Conservation (phyloP, 2,888 invertebrate genomes). For the Drosophila maculinotata region DNA sequence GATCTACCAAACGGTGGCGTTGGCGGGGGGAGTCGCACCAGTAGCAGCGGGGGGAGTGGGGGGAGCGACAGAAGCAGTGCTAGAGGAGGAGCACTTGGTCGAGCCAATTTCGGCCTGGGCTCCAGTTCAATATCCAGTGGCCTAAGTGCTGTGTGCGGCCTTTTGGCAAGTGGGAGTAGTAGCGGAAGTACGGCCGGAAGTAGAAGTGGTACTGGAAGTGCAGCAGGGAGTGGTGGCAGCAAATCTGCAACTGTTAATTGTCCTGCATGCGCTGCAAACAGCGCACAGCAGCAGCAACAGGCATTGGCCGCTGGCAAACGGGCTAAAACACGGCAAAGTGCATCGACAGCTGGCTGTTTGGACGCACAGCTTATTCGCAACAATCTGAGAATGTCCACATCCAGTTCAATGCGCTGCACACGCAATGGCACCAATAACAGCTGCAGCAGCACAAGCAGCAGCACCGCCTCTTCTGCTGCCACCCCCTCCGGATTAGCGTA, state of each 20-base stretch:
- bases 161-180: conserved; percentile 42
- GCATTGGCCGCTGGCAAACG: conserved; percentile 42
- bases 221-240: conserved; percentile 50
- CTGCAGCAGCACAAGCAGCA: conserved; percentile 33
- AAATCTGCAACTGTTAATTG: conserved; percentile 66
- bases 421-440: conserved; percentile 39
- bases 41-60: conserved; percentile 46
- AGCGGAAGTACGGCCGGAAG: conserved; percentile 30
- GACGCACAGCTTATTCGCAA: conserved; percentile 69
- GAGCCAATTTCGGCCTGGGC: conserved; percentile 54
- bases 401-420: conserved; percentile 67
- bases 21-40: conserved; percentile 57
- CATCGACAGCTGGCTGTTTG: conserved; percentile 63
- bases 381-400: conserved; percentile 69
- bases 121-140: conserved; percentile 65
- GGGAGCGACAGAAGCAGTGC: conserved; percentile 17
- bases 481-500: conserved; percentile 35
- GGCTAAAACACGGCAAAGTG: conserved; percentile 62
- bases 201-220: conserved; percentile 20
- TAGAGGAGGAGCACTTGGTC: conserved; percentile 43
- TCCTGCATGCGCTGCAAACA: conserved; percentile 65
- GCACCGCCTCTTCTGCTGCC: conserved; percentile 24
- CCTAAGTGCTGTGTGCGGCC: conserved; percentile 56
- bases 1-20: conserved; percentile 68
- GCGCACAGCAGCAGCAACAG: conserved; percentile 36